phyloP scores from a whole-genome alignment of 1,140 invertebrate genomes.

The Bombus balteatus region DNA sequence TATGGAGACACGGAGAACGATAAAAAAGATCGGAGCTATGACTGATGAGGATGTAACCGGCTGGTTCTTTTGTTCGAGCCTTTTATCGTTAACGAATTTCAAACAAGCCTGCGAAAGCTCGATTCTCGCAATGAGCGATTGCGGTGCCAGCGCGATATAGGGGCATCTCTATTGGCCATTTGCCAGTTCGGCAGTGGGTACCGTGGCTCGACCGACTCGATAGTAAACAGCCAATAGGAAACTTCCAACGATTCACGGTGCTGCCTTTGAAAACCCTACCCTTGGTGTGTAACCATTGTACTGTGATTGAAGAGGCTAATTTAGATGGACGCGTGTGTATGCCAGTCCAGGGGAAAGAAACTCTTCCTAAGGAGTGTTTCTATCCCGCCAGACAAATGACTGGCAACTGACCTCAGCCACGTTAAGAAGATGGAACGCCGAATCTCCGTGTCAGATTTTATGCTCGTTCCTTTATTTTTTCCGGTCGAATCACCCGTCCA shows the following conservation, averaged over 20 bases:
- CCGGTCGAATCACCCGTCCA: not conserved
- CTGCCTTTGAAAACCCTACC: slow-evolving; percentile 60
- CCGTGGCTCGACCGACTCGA: slow-evolving; percentile 24
- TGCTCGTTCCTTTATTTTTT: not conserved
- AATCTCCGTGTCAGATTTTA: slow-evolving; percentile 56
- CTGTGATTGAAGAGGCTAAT: slow-evolving; percentile 69
- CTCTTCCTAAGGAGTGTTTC: slow-evolving; percentile 51
- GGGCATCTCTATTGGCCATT: slow-evolving; percentile 57
- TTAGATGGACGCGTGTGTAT: slow-evolving; percentile 63
- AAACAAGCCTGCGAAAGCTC: slow-evolving; percentile 46
- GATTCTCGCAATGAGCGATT: slow-evolving; percentile 53
- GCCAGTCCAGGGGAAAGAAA: slow-evolving; percentile 38
- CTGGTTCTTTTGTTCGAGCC: slow-evolving; percentile 41
- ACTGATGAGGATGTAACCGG: slow-evolving; percentile 52
- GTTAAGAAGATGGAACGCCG: slow-evolving; percentile 61
- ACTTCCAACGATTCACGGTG: slow-evolving; percentile 50
- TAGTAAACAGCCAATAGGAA: slow-evolving; percentile 68
- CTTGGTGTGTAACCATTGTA: slow-evolving; percentile 65
- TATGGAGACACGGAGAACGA: not conserved
- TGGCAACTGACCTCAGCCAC: slow-evolving; percentile 60
- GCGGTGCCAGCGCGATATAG: slow-evolving; percentile 35
- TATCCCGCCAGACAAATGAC: slow-evolving; percentile 59
- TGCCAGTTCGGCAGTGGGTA: slow-evolving; percentile 56
- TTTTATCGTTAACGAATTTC: slow-evolving; percentile 62
- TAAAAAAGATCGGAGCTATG: slow-evolving; percentile 34